Percentiles rank a stretch among this genome's conserved stretches.
Conservation (phyloP, 2,113 vertebrate genomes). For the Macquaria ambigua region DNA sequence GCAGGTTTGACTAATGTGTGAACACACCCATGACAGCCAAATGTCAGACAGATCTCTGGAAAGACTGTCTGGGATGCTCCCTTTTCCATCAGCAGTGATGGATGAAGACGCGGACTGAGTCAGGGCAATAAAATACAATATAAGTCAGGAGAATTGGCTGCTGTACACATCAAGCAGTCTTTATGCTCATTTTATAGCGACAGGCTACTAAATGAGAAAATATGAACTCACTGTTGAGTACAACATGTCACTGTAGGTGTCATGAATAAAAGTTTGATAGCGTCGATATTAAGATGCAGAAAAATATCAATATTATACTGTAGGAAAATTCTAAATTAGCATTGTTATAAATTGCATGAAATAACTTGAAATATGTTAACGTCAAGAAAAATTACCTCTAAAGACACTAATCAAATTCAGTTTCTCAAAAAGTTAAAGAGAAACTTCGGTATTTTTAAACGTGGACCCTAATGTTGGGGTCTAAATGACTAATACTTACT, state of each 20-base stretch:
- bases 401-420: neutral
- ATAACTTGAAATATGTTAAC: neutral
- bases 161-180: neutral
- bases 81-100: slow-evolving; percentile 19
- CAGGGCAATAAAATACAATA: slow-evolving; percentile 3
- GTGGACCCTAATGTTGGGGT: too few relatives aligned
- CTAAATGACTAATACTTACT: too few relatives aligned
- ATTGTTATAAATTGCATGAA: neutral
- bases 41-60: neutral
- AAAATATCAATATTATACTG: neutral
- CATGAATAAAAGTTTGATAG: neutral
- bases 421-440: neutral
- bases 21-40: slow-evolving; percentile 2
- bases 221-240: neutral
- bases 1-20: slow-evolving; percentile 6
- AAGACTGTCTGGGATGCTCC: neutral
- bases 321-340: neutral
- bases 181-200: neutral
- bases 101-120: slow-evolving; percentile 11
- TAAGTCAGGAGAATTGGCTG: neutral
- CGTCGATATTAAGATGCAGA: neutral
- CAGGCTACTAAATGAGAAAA: neutral
- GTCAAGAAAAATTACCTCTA: neutral
- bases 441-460: too few relatives aligned
- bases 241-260: neutral